Base-by-base conservation (phyloP, 2,797 vertebrate species). In the Hydrophis major region DNA sequence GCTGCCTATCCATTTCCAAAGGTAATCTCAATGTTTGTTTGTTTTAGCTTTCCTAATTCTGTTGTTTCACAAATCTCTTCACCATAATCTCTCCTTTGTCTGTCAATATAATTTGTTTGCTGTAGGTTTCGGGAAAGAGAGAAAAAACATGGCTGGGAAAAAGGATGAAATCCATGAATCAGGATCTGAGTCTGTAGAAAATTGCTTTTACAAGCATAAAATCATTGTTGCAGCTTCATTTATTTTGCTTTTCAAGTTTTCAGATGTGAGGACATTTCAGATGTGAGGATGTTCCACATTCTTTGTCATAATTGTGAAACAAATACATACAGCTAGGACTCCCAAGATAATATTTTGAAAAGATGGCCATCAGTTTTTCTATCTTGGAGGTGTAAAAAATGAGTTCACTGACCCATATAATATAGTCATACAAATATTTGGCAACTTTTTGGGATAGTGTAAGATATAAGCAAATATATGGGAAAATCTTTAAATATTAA, bases 61-160 rank as follows among this genome's bases (percentile, higher is more conserved):
- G 89, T 95, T 96, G 96, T 96, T 87, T 97, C 96, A 95, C 95
- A 97, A 97, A 97, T 97, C 95, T 97, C 93, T 95, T 97, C 94
- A 93, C 90, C 93, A 96, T 96, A 97, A 97, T 96, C 97, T 96
- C 91, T 94, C 94, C 91, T 97, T 97, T 96, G 93, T 96, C 96
- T 97, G 95, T 97, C 95, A 97, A 95, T 63, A 94, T 95, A 93
- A 97, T 97, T 97, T 97, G 91, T 95, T 97, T 96, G 95, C 92
- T 89, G n/a, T 78, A 74, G 94, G 88, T 94, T 97, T 89, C 69
- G 25, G n/a, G 66, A 91, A 92, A 96, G 69, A 61, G 87, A 96
- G 69, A 93, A 88, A 78, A 93, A 97, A 95, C 0, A 0, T 42
- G 90, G 83, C 87, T 28, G 56, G 93, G 74, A 95, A 95, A 6